phyloP scores from a whole-genome alignment of 2,888 invertebrate genomes.

The Labia minor region DNA sequence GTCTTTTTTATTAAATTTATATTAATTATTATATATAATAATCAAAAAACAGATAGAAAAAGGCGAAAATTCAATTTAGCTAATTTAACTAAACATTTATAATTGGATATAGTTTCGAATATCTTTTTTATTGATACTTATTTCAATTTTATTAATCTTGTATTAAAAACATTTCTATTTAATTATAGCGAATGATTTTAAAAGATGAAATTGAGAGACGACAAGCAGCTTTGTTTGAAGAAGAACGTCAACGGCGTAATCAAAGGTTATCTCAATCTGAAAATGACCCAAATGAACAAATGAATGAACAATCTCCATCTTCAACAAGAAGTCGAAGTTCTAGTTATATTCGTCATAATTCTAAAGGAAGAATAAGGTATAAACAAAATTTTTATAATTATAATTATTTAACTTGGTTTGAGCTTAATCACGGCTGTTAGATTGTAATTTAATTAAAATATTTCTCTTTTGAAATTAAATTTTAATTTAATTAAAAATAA shows the following conservation, averaged over 20 bases:
- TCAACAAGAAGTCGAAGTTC: constrained; percentile 21
- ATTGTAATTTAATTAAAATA: constrained; percentile 30
- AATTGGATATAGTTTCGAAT: no score
- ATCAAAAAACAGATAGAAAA: no score
- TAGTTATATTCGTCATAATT: constrained; percentile 16
- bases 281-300: neutral
- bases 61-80: no score
- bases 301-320: constrained; percentile 1
- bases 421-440: constrained; percentile 26
- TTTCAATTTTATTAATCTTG: no score
- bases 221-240: neutral
- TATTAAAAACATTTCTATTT: no score
- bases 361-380: constrained; percentile 25
- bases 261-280: neutral
- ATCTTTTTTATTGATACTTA: no score
- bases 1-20: no score
- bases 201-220: neutral
- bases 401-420: constrained; percentile 22
- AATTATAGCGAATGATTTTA: neutral
- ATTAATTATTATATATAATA: no score
- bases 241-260: neutral
- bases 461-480: neutral
- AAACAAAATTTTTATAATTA: no score
- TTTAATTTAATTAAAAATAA: constrained; percentile 15
- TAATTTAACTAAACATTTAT: no score